These are phyloP conservation scores for Trachelus iudaicus DNA, from an alignment of 2,888 invertebrate species.

Conservation along the genomic window DNA sequence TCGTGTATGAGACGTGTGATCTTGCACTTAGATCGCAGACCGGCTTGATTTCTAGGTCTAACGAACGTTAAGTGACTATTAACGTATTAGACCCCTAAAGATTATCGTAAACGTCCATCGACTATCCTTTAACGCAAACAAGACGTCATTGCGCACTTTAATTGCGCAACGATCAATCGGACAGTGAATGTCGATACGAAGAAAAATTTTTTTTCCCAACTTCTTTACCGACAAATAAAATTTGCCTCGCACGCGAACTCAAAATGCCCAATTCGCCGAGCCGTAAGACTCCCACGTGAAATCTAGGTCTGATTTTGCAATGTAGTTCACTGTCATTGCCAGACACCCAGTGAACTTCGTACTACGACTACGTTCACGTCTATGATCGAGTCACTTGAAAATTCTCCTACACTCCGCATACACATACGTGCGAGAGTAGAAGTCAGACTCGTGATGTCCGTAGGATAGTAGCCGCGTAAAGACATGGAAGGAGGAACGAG, in stretches of 20 bases:
- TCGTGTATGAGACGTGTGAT: not conserved
- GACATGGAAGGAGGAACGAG: constrained; percentile 23
- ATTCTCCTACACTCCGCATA: not conserved
- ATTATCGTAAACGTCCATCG: not conserved
- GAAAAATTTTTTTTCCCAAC: not conserved
- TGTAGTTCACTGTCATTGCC: not conserved
- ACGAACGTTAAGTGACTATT: not conserved
- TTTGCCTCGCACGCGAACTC: not conserved
- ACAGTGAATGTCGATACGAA: not conserved
- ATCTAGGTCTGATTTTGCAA: not conserved
- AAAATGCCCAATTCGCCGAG: not conserved
- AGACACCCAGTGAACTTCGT: not conserved
- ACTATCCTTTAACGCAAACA: not conserved
- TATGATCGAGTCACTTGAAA: not conserved
- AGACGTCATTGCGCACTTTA: not conserved
- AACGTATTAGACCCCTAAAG: not conserved
- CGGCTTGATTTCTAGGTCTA: not conserved
- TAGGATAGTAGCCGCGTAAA: constrained; percentile 9
- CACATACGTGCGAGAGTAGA: not conserved
- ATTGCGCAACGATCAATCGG: not conserved
- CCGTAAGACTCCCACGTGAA: not conserved
- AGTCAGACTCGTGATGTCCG: not conserved
- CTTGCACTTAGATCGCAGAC: not conserved
- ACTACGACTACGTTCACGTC: not conserved
- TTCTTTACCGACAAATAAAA: not conserved